Conservation (phyloP, 2,797 vertebrate genomes). For the Halcyon chelicuti region DNA sequence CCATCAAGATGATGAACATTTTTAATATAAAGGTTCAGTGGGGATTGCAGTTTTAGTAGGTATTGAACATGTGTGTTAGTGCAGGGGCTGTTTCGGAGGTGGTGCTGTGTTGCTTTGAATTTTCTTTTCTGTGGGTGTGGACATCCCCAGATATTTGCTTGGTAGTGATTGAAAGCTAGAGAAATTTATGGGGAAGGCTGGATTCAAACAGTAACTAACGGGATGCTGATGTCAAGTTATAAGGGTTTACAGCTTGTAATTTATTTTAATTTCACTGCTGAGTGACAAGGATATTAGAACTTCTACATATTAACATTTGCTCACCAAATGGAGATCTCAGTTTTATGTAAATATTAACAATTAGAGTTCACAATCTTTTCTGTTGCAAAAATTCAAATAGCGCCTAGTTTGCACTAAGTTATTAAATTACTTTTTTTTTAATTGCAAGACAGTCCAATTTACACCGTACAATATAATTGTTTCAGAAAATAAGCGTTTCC, state of each 20-base stretch:
- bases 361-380: neutral
- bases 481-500: neutral
- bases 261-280: neutral
- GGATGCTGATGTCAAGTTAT: neutral
- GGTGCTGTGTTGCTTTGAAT: neutral
- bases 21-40: neutral
- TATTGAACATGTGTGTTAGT: fast-evolving
- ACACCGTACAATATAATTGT: neutral
- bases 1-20: neutral
- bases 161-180: neutral
- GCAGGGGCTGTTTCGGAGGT: neutral
- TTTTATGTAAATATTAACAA: neutral
- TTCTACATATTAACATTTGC: neutral
- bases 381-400: neutral
- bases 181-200: neutral
- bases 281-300: neutral
- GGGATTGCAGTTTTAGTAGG: neutral
- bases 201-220: neutral
- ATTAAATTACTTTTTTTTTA: neutral
- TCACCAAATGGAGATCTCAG: neutral
- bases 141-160: neutral
- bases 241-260: neutral
- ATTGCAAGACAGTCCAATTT: neutral
- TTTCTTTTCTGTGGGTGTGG: neutral
- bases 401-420: neutral